Evolutionary conservation across 2,797 vertebrate genomes (phyloP).

Genomic region (Lithobates pipiens): DNA sequence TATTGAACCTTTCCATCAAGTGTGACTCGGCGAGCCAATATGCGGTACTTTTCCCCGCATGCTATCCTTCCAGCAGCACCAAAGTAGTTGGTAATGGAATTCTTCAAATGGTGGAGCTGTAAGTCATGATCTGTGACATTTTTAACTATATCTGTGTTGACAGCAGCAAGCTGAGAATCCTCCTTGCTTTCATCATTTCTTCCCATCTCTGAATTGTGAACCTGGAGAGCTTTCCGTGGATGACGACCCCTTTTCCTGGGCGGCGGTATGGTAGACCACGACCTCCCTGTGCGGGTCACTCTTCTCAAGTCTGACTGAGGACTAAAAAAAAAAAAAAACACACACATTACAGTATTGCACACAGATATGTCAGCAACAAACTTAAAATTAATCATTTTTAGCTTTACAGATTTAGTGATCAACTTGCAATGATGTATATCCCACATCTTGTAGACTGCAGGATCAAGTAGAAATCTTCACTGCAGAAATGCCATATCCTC

Average conservation of each 20-base stretch:
- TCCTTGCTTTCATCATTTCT: slow-evolving; percentile 82
- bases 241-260: slow-evolving; percentile 89
- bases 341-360: slow-evolving; percentile 16
- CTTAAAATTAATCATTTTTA: background rate
- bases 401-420: too few relatives aligned
- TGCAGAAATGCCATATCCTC: too few relatives aligned
- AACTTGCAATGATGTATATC: too few relatives aligned
- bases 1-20: slow-evolving; percentile 98
- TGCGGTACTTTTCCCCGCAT: slow-evolving; percentile 95
- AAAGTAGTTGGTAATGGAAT: slow-evolving; percentile 97
- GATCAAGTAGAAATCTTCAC: too few relatives aligned
- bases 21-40: slow-evolving; percentile 93
- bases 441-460: too few relatives aligned
- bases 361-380: background rate
- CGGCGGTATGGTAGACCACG: slow-evolving; percentile 87
- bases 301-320: slow-evolving; percentile 89
- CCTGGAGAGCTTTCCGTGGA: slow-evolving; percentile 87
- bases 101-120: slow-evolving; percentile 95
- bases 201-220: slow-evolving; percentile 87
- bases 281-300: slow-evolving; percentile 84
- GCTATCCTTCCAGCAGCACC: slow-evolving; percentile 96
- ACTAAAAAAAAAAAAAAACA: background rate
- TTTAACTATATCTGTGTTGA: slow-evolving; percentile 92
- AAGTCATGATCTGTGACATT: slow-evolving; percentile 90
- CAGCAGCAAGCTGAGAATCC: slow-evolving; percentile 84